Evolutionary conservation across 2,888 invertebrate species (phyloP).

Genomic region (Tridacna gigas): DNA sequence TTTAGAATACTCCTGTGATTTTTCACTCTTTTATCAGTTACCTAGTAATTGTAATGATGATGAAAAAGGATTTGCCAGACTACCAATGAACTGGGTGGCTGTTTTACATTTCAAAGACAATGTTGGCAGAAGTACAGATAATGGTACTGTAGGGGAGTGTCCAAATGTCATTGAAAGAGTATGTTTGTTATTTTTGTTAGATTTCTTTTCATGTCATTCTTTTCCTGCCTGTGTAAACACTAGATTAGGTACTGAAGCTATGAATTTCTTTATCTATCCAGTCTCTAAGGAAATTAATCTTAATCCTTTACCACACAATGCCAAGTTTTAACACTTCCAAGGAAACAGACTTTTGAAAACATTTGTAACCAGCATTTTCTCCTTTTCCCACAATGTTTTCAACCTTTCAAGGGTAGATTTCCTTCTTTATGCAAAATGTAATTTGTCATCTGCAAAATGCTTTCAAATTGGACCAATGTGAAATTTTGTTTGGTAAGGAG

Average conservation of each 20-base stretch:
- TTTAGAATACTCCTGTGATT: neutral
- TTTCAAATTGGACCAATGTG: neutral
- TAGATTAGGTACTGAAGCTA: too few species aligned
- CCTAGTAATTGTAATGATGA: conserved; percentile 69
- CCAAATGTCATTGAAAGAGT: conserved; percentile 79
- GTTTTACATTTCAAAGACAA: conserved; percentile 72
- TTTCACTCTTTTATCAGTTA: conserved; percentile 53
- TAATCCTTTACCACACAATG: too few species aligned
- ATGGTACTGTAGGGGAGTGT: conserved; percentile 66
- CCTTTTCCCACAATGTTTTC: neutral
- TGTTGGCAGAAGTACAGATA: conserved; percentile 60
- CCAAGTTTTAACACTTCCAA: neutral
- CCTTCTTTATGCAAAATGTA: neutral
- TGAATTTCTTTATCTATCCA: neutral
- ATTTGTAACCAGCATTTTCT: neutral
- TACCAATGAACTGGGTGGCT: conserved; percentile 78
- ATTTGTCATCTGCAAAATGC: neutral
- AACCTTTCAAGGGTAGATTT: too few species aligned
- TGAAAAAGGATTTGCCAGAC: conserved; percentile 72
- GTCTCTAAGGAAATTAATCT: too few species aligned
- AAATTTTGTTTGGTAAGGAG: too few species aligned
- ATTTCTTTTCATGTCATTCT: too few species aligned
- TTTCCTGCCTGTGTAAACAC: too few species aligned
- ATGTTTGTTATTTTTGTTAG: neutral
- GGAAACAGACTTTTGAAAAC: neutral